Evolutionary conservation across 2,888 invertebrate species (phyloP), one percentile per base, ranked within the genome.

Genomic region (Sceliomorpha sp.): DNA sequence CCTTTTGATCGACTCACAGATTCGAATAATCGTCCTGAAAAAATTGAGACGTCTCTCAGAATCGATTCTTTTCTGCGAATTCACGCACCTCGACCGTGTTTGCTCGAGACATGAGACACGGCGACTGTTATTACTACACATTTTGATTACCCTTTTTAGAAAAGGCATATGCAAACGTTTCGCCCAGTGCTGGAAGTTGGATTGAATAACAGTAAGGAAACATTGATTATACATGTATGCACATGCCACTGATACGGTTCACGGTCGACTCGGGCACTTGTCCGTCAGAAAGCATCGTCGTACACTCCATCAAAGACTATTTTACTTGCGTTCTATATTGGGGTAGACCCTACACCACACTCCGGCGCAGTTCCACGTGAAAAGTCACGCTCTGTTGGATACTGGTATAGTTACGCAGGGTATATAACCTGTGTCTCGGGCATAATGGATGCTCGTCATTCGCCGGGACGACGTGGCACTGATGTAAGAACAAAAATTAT

Each of bases 351-450:
- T 74, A 62, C 73, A 71, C 73, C 72, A 68, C 80, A 70, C 79
- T 74, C 73, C 68, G n/a, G 53, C 69, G 66, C 73, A 72, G 71
- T 74, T 77, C 77, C 79, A 83, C 82, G 80, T 80, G 80, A 84
- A 84, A 83, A 83, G 82, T 83, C 84, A 83, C 77, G 83, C 82
- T 83, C 79, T 74, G 82, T 56, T 80, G 80, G 74, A 75, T 74
- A 66, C 76, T 78, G 78, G 79, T 78, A 77, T 74, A 75, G 75
- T 74, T 72, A 62, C 13, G 14, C 40, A 24, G 40, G 24, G 55
- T 60, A 37, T 27, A 66, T 55, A 67, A 67, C 67, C 55, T 69
- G 36, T 58, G 74, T 71, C 60, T 63, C 50, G 51, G 42, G 73
- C 81, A 68, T 80, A 84, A 82, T 77, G 82, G 81, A 81, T 81